phyloP scores from a whole-genome alignment of 2,113 vertebrate genomes.

The Pterocles gutturalis region DNA sequence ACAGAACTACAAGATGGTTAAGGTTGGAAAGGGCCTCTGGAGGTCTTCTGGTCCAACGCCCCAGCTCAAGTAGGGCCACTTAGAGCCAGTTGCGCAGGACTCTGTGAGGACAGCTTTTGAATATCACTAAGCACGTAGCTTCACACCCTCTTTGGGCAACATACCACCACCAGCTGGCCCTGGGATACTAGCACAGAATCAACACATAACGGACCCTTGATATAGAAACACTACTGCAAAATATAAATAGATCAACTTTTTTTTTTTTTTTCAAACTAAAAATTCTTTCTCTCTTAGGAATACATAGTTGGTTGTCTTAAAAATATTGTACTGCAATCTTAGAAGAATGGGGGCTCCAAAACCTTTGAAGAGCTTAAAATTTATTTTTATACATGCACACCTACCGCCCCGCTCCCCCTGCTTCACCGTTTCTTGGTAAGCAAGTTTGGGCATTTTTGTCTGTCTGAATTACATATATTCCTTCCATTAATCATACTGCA shows the following conservation, averaged over 20 bases:
- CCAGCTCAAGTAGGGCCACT: not conserved
- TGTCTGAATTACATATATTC: not conserved
- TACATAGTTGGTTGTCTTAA: not conserved
- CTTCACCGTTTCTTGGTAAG: not conserved
- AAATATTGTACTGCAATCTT: not conserved
- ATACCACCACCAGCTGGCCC: not conserved
- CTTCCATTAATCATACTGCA: constrained; percentile 6
- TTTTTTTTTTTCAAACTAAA: not conserved
- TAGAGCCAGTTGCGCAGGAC: not conserved
- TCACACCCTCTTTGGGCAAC: not conserved
- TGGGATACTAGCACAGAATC: not conserved
- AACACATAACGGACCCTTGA: not conserved
- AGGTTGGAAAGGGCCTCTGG: not conserved
- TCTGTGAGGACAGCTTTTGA: not conserved
- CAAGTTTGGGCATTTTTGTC: not conserved
- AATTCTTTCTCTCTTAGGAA: not conserved
- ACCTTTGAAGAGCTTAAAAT: not conserved
- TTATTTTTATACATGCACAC: not conserved
- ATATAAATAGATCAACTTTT: not conserved
- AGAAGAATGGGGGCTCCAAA: not conserved
- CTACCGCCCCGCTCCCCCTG: too few relatives aligned
- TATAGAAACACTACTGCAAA: not conserved
- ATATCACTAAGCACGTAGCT: not conserved
- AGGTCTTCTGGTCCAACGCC: not conserved
- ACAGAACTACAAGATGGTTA: not conserved